Conservation (phyloP, 2,113 vertebrate genomes). For the Porphyrio hochstetteri region DNA sequence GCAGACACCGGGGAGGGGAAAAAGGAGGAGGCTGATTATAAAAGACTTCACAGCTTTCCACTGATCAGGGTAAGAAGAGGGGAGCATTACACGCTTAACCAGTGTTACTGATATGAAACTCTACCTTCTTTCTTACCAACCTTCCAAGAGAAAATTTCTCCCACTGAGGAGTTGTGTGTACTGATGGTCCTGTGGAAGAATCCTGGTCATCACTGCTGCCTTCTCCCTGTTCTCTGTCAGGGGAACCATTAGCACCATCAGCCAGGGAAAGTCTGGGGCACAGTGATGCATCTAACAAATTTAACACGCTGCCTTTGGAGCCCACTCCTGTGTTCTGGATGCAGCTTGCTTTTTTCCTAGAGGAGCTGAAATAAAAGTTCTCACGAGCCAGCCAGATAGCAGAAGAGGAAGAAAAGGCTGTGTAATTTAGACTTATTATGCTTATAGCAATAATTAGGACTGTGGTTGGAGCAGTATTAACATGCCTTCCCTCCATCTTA, state of each 20-base stretch:
- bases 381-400: neutral
- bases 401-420: neutral
- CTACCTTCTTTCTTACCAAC: neutral
- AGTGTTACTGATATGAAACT: neutral
- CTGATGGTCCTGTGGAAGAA: neutral
- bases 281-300: neutral
- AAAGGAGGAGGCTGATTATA: conserved; percentile 95
- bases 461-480: neutral
- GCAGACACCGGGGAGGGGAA: conserved; percentile 88
- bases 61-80: conserved; percentile 87
- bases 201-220: neutral
- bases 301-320: neutral
- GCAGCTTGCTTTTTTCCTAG: neutral
- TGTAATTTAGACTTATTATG: neutral
- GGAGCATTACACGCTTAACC: neutral
- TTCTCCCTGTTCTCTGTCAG: neutral
- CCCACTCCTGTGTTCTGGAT: neutral
- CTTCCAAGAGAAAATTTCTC: neutral
- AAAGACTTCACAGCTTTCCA: conserved; percentile 92
- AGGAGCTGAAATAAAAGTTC: neutral
- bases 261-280: neutral
- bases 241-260: neutral
- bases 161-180: neutral
- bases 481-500: neutral
- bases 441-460: neutral